phyloP scores from a whole-genome alignment of 1,140 invertebrate species.

The Phthorimaea operculella region DNA sequence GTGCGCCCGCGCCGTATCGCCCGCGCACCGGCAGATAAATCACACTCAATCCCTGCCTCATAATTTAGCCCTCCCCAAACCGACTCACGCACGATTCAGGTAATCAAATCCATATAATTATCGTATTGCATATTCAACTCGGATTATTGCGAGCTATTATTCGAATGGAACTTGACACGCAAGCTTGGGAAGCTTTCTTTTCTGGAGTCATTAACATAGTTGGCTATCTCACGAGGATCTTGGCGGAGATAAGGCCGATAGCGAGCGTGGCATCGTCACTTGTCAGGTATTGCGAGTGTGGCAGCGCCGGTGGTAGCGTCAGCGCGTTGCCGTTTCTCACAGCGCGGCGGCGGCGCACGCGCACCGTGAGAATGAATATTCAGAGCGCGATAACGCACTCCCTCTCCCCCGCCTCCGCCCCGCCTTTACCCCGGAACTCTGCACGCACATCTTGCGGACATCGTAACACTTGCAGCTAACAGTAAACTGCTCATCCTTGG shows the following conservation, averaged over 20 bases:
- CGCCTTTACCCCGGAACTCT: no score
- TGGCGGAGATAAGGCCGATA: no score
- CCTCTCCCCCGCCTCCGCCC: no score
- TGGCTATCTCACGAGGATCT: no score
- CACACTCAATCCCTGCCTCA: neutral
- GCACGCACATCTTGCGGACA: neutral
- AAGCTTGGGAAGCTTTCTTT: no score
- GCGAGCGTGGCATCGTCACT: no score
- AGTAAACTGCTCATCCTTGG: neutral
- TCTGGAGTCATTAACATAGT: no score
- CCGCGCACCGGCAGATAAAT: neutral
- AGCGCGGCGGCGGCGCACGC: neutral
- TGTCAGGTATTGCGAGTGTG: neutral
- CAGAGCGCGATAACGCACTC: neutral
- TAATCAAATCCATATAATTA: conserved; percentile 1
- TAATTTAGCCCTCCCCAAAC: neutral
- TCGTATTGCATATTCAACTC: neutral
- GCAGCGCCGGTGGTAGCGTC: neutral
- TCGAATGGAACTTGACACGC: no score
- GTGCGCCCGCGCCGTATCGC: neutral
- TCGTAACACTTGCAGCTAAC: neutral
- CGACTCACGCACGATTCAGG: neutral
- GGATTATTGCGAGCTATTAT: neutral
- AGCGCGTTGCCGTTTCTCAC: neutral
- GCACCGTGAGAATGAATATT: conserved; percentile 15